Percentiles rank a stretch among this genome's conserved stretches.
Evolutionary conservation across 2,113 vertebrate genomes (phyloP).

Genomic region (Oreochromis tanganicae): DNA sequence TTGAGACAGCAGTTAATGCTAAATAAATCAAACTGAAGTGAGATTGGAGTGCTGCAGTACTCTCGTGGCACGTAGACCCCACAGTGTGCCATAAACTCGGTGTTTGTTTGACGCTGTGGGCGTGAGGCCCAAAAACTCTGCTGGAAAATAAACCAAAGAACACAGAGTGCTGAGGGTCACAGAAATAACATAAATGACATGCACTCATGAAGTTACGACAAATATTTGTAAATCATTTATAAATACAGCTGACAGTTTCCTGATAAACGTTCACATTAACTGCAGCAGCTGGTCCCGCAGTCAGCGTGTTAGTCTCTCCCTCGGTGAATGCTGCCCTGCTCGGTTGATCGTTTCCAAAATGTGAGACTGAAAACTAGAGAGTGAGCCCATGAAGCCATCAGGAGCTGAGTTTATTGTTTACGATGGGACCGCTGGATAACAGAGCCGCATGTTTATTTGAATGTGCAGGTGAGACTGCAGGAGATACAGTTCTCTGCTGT

Average conservation of each 20-base stretch:
- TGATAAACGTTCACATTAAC: background rate
- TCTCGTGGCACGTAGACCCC: background rate
- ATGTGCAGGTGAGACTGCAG: background rate
- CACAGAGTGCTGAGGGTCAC: fast-evolving
- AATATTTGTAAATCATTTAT: background rate
- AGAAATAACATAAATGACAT: background rate
- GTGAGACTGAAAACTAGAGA: too few species aligned
- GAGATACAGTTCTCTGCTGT: background rate
- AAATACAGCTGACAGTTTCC: background rate
- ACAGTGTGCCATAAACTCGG: background rate
- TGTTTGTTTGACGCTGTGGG: background rate
- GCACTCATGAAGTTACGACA: background rate
- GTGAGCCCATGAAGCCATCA: background rate
- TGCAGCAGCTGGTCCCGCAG: background rate
- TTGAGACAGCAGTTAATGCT: background rate
- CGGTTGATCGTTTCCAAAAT: too few species aligned
- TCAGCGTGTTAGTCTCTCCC: background rate
- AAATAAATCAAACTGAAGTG: background rate
- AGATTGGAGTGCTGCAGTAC: background rate
- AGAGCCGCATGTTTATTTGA: background rate
- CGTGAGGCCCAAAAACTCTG: background rate
- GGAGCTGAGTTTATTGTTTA: background rate
- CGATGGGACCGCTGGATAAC: background rate
- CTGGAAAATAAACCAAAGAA: background rate
- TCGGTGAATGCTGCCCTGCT: background rate